phyloP scores from a whole-genome alignment of 2,113 vertebrate species.

The Dicerorhinus sumatrensis region DNA sequence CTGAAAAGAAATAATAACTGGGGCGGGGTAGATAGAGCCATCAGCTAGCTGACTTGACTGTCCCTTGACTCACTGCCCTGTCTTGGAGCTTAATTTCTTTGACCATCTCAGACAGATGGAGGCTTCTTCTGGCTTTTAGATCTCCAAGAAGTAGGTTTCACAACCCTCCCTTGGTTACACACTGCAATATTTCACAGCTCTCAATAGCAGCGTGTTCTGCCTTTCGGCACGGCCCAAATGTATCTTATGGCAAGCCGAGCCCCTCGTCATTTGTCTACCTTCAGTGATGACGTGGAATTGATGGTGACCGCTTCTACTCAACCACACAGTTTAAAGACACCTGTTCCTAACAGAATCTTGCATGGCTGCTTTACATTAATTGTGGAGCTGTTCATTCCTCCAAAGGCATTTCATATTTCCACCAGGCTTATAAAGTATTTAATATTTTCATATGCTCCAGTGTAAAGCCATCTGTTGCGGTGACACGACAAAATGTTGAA shows the following conservation, averaged over 20 bases:
- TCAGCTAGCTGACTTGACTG: neutral
- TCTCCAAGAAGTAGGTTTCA: conserved; percentile 35
- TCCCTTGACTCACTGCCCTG: neutral
- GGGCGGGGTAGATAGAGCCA: neutral
- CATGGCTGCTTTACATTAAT: neutral
- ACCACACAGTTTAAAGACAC: too few relatives aligned
- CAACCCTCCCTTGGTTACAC: neutral
- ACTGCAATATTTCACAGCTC: neutral
- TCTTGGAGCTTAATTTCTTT: neutral
- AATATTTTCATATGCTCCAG: conserved; percentile 87
- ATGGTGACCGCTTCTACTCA: neutral
- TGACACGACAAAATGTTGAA: conserved; percentile 83
- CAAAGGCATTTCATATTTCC: conserved; percentile 74
- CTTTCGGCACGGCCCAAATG: neutral
- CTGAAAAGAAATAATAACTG: neutral
- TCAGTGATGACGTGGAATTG: neutral
- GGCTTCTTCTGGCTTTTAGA: conserved; percentile 14
- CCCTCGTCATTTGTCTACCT: neutral
- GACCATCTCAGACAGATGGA: conserved; percentile 15
- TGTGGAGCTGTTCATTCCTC: conserved; percentile 22
- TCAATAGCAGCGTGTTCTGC: neutral
- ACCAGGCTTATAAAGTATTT: conserved; percentile 84
- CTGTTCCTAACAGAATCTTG: neutral
- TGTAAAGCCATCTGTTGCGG: conserved; percentile 87
- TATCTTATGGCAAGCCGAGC: too few relatives aligned